Evolutionary conservation across 2,888 invertebrate species (phyloP), one percentile per base, ranked within the genome.

Genomic region (Heliconius charithonia): DNA sequence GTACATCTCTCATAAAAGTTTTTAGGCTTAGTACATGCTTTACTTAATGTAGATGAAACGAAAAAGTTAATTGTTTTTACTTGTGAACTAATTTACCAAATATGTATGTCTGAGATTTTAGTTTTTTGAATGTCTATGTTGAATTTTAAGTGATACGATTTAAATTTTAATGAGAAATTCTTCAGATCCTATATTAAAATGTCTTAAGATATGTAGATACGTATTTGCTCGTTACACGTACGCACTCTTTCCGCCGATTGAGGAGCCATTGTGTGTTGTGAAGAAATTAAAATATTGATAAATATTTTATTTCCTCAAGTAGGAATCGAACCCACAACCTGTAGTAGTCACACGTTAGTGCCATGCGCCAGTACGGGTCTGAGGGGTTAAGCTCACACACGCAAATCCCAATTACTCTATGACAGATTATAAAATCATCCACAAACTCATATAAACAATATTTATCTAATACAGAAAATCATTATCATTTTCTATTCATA

Each of bases 121-220:
- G 66, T 51, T 66, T 66, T 65, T 65, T 32, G 29, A 29, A 65
- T 9, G 66, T 66, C 32, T 10, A 22, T 4, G n/a, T 67, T 37
- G 67, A 67, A 67, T 67, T 13, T 67, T 67, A 67, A 67, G n/a
- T 67, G 12, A 37, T 37, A n/a, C 32, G 10, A 67, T 67, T n/a
- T 67, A 67, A 67, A 67, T 67, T n/a, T 37, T 67, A 67, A n/a
- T 67, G 67, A 67, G n/a, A 67, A 67, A 67, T 67, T 37, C 32
- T 67, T 66, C 6, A 66, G 65, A 10, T 66, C 3, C 22, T 66
- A 32, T 66, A 32, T 37, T 10, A 62, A 12, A n/a, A 59, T 59
- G n/a, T 3, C 9, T n/a, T 59, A 3, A n/a, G 9, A 59, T 59
- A 59, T 10, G n/a, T 59, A 59, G 12, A 59, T 59, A 59, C n/a